phyloP scores from a whole-genome alignment of 2,797 vertebrate species.

The Catamblyrhynchus diadema region DNA sequence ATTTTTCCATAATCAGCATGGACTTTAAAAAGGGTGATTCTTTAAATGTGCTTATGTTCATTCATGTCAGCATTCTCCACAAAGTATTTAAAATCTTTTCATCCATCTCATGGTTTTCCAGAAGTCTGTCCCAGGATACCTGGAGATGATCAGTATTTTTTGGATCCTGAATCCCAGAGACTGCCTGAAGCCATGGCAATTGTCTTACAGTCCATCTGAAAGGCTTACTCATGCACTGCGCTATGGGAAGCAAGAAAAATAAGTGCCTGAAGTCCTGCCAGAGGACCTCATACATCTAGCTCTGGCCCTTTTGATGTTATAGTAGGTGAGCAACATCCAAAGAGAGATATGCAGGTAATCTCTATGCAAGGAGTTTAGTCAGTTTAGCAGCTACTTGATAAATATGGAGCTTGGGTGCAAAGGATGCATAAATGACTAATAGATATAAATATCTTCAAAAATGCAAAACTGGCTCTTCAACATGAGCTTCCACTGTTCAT shows the following conservation, averaged over 20 bases:
- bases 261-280: neutral
- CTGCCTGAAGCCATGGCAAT: neutral
- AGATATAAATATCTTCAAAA: neutral
- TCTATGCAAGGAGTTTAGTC: neutral
- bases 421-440: neutral
- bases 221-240: neutral
- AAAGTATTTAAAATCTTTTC: neutral
- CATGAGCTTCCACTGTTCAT: neutral
- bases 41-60: neutral
- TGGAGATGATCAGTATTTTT: neutral
- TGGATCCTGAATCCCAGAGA: neutral
- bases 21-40: neutral
- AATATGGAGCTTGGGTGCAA: neutral
- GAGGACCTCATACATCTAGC: neutral
- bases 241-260: neutral
- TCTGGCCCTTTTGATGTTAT: neutral
- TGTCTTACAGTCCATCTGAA: neutral
- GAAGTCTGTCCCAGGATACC: neutral
- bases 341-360: neutral
- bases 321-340: neutral
- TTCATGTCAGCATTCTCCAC: neutral
- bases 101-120: neutral
- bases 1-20: neutral
- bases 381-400: neutral
- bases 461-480: neutral